Evolutionary conservation across 1,140 invertebrate genomes (phyloP), one percentile per base, ranked within the genome.

Genomic region (Nasonia vitripennis): DNA sequence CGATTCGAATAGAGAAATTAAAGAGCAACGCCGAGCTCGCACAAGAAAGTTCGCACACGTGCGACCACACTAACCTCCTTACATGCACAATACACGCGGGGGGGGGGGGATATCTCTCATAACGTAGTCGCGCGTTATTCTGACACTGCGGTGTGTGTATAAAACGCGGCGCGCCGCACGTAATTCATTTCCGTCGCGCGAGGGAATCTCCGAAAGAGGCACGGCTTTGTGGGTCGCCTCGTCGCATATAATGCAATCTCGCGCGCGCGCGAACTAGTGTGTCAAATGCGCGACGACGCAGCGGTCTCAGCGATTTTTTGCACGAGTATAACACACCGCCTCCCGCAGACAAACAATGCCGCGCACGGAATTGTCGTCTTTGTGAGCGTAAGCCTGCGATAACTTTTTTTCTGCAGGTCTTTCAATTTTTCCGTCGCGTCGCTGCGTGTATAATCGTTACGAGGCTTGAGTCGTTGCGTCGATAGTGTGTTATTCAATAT

Each of bases 281-380:
- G 74, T 75, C 74, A 75, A 75, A 41, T 37, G 74, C 68, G 68
- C 68, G 68, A 71, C 68, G 14, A 27, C 11, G 68, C 68, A 17
- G n/a, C 68, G 1, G 67, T 68, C 5, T 68, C 67, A 23, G 68
- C n/a, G 6, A 27, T 51, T 51, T 51, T 51, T 51, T 12, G 14
- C 5, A 37, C 31, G 67, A 34, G 7, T 37, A 3, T 74, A 71
- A 12, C 27, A 27, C 27, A 27, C 14, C 31, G 27, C n/a, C 71
- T 9, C 27, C 48, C 48, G 27, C 27, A 75, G 51, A n/a, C 48
- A 83, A 83, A 83, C 71, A 83, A 62, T 83, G 81, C 81, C 81
- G 67, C 41, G 41, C 81, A 75, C 41, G 41, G 41, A 37, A 37
- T 45, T 45, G 2, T n/a, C 34, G 55, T 62, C 5, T n/a, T 6